Percentiles rank a stretch among this genome's conserved stretches.
These are phyloP conservation scores for Heterotis niloticus DNA, from an alignment of 2,113 vertebrate species.

Conservation along the genomic window DNA sequence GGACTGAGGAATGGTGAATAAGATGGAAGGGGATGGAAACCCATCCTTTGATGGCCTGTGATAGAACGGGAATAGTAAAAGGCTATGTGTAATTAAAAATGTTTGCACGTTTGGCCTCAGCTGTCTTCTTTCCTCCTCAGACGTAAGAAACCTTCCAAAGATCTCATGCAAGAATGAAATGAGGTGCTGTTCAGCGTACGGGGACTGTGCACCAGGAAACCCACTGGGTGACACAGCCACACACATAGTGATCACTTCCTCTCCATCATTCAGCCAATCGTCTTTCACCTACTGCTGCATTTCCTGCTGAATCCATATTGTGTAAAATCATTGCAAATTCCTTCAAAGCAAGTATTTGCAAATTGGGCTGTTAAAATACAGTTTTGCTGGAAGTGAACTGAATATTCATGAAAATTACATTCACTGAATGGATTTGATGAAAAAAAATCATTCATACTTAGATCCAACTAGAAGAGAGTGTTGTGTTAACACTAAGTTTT, in stretches of 20 bases:
- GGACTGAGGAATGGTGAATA: conserved; percentile 4
- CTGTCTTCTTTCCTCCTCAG: conserved; percentile 11
- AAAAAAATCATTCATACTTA: too few relatives aligned
- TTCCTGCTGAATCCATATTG: too few relatives aligned
- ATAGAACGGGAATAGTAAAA: conserved; percentile 17
- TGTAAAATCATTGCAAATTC: too few relatives aligned
- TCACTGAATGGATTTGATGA: too few relatives aligned
- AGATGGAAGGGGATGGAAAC: not conserved
- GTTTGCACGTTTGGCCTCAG: not conserved
- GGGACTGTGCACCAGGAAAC: conserved; percentile 3
- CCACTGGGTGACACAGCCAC: not conserved
- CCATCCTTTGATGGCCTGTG: conserved; percentile 11
- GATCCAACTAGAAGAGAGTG: too few relatives aligned
- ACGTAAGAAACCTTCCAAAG: not conserved
- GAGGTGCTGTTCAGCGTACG: not conserved
- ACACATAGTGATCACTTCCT: not conserved
- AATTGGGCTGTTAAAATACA: too few relatives aligned
- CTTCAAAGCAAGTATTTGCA: too few relatives aligned
- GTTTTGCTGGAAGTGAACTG: too few relatives aligned
- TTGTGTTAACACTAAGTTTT: too few relatives aligned
- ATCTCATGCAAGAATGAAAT: conserved; percentile 14
- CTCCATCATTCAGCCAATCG: too few relatives aligned
- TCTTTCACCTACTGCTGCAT: too few relatives aligned
- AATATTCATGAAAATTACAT: too few relatives aligned
- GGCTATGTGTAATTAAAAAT: conserved; percentile 8